Percentiles rank a stretch among this genome's conserved stretches.
phyloP scores from a whole-genome alignment of 2,888 invertebrate species.

The Cryptosula pallasiana region DNA sequence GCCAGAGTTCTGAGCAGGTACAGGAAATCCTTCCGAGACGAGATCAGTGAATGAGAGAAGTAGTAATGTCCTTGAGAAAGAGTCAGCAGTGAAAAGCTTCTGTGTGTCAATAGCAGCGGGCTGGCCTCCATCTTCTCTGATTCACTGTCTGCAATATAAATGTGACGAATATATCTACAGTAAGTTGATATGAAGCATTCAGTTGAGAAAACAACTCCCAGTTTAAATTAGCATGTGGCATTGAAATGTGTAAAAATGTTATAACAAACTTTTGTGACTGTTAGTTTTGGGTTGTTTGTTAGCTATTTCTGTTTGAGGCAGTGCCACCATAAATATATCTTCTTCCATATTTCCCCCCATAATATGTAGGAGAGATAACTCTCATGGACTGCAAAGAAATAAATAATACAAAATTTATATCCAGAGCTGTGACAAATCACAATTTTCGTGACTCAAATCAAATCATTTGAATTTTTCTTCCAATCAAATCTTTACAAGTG shows the following conservation, averaged over 20 bases:
- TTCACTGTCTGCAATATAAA: too few relatives aligned
- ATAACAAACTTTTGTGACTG: too few relatives aligned
- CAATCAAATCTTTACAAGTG: too few relatives aligned
- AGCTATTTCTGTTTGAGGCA: background rate
- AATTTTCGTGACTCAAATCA: too few relatives aligned
- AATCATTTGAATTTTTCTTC: too few relatives aligned
- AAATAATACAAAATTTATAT: too few relatives aligned
- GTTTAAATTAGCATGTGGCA: too few relatives aligned
- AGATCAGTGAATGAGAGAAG: slow-evolving; percentile 78
- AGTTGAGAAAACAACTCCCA: too few relatives aligned
- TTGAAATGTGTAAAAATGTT: too few relatives aligned
- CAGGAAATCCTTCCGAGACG: slow-evolving; percentile 78
- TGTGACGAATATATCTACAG: too few relatives aligned
- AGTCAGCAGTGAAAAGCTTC: background rate
- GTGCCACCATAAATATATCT: slow-evolving; percentile 5
- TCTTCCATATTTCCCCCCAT: background rate
- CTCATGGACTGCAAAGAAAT: background rate
- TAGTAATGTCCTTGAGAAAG: slow-evolving; percentile 65
- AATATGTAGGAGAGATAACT: background rate
- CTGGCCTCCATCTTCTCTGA: background rate
- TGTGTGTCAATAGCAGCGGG: background rate
- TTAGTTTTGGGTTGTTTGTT: background rate
- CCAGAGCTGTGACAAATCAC: too few relatives aligned
- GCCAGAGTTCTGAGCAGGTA: slow-evolving; percentile 44
- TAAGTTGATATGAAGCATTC: too few relatives aligned